Evolutionary conservation across 2,888 invertebrate species (phyloP).

Genomic region (Lamproptera curius): DNA sequence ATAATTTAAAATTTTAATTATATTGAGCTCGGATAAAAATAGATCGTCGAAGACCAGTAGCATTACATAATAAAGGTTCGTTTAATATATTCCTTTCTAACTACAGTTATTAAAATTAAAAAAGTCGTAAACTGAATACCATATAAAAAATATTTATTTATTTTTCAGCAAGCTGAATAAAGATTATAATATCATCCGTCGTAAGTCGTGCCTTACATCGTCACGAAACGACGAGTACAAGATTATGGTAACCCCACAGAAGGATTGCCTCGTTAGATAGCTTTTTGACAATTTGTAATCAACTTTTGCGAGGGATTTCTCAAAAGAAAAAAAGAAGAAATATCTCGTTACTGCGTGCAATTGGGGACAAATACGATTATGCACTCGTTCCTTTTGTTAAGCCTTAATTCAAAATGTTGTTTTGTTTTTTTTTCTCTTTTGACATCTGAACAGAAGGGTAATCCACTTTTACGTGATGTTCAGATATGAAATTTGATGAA

Average conservation of each 20-base stretch:
- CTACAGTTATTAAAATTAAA: background rate
- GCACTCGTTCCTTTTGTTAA: background rate
- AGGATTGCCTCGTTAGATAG: slow-evolving; percentile 19
- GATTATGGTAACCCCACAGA: slow-evolving; percentile 14
- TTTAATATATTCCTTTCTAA: no score
- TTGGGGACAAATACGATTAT: background rate
- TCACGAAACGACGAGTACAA: slow-evolving; percentile 10
- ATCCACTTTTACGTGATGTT: no score
- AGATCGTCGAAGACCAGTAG: no score
- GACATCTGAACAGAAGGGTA: no score
- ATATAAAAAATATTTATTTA: background rate
- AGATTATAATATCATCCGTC: background rate
- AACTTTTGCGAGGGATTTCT: slow-evolving; percentile 8
- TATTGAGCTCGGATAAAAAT: no score
- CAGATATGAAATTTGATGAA: no score
- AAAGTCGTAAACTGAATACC: background rate
- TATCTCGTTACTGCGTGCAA: background rate
- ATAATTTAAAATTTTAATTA: no score
- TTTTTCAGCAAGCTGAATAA: background rate
- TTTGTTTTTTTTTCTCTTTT: no score
- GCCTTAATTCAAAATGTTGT: background rate
- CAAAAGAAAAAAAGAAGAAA: background rate
- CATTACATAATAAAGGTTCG: no score
- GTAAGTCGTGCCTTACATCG: background rate
- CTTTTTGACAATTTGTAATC: slow-evolving; percentile 20